Percentiles rank a stretch among this genome's conserved stretches.
Evolutionary conservation across 2,888 invertebrate genomes (phyloP).

Genomic region (Germaria angustata): DNA sequence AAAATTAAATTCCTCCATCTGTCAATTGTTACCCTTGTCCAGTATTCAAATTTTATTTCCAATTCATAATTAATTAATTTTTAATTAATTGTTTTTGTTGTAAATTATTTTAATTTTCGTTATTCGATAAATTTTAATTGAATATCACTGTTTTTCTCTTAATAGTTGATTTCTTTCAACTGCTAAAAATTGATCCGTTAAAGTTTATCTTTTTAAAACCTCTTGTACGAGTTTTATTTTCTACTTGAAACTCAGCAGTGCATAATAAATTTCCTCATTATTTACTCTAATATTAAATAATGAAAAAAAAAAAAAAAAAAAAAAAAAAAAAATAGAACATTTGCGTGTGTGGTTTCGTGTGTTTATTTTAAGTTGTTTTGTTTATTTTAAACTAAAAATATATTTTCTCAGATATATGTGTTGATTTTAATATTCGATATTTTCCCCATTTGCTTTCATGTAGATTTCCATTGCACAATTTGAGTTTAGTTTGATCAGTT

Average conservation of each 20-base stretch:
- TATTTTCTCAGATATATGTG: slow-evolving; percentile 22
- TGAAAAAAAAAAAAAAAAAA: neutral
- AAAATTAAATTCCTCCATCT: no score
- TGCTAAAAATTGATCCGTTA: neutral
- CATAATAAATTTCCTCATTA: neutral
- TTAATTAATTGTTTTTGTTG: no score
- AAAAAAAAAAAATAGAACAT: neutral
- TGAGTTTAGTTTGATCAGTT: slow-evolving; percentile 13
- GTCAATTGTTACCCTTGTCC: no score
- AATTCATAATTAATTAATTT: no score
- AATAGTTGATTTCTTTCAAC: no score
- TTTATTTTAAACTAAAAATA: slow-evolving; percentile 3
- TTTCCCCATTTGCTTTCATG: slow-evolving; percentile 1
- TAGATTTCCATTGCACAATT: slow-evolving; percentile 11
- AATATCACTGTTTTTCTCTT: no score
- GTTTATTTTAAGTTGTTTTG: slow-evolving; percentile 2
- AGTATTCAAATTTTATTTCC: no score
- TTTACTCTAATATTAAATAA: neutral
- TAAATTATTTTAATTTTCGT: no score
- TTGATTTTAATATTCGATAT: slow-evolving; percentile 1
- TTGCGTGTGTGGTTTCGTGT: neutral
- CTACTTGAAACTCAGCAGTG: no score
- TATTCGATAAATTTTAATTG: no score
- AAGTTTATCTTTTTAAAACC: neutral
- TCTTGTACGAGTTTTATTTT: no score